phyloP scores from a whole-genome alignment of 1,140 invertebrate species.

The Metopolophium dirhodum region DNA sequence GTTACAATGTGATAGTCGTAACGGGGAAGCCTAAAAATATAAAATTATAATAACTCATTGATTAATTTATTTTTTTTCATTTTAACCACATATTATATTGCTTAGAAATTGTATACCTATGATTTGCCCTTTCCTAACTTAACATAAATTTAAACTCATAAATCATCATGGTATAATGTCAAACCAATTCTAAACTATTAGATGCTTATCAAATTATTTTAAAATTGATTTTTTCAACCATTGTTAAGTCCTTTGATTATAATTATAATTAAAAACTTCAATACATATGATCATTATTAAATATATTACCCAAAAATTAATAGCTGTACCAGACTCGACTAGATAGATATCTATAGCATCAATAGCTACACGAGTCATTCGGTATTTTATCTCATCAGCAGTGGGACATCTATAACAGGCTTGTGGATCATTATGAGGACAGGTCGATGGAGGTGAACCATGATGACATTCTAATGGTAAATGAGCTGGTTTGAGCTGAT shows the following conservation, averaged over 20 bases:
- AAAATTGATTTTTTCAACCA: too few relatives aligned
- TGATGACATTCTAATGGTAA: conserved; percentile 85
- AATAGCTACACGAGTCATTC: conserved; percentile 87
- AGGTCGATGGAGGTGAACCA: conserved; percentile 77
- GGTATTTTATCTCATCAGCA: conserved; percentile 92
- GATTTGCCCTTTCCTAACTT: too few relatives aligned
- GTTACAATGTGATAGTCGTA: conserved; percentile 90
- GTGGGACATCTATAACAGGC: conserved; percentile 75
- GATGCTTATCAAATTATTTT: too few relatives aligned
- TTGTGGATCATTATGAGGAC: conserved; percentile 74
- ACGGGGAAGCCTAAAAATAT: conserved; percentile 75
- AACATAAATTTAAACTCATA: too few relatives aligned
- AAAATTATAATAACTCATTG: neutral
- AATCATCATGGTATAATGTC: too few relatives aligned
- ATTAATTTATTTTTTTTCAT: conserved; percentile 1
- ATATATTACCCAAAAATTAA: conserved; percentile 79
- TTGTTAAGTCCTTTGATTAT: too few relatives aligned
- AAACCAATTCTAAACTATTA: too few relatives aligned
- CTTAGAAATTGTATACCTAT: neutral
- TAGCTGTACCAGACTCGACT: conserved; percentile 84
- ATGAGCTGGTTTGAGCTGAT: conserved; percentile 80
- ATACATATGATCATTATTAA: neutral
- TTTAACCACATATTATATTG: neutral
- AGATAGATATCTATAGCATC: conserved; percentile 92
- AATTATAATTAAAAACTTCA: neutral